Conservation (phyloP, 2,113 vertebrate species). For the Scomber japonicus region DNA sequence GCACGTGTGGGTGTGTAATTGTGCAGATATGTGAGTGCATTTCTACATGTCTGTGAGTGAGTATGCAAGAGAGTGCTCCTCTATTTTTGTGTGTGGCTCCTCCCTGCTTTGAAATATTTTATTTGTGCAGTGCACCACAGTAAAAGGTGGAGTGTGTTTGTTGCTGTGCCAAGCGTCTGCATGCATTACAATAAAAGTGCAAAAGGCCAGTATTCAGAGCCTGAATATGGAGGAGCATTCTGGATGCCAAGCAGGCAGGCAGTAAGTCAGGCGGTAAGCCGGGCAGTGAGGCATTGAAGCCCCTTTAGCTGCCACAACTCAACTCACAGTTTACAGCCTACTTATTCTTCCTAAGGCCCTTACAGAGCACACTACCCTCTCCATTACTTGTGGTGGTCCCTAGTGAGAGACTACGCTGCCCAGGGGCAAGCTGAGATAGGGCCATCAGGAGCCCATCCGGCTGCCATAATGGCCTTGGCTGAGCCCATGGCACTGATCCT, state of each 20-base stretch:
- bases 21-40: conserved; percentile 66
- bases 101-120: conserved; percentile 71
- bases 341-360: conserved; percentile 80
- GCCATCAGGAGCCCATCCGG: conserved; percentile 76
- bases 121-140: conserved; percentile 68
- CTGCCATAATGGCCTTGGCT: conserved; percentile 77
- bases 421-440: conserved; percentile 72
- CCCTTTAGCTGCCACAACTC: conserved; percentile 78
- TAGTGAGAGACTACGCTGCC: conserved; percentile 71
- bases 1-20: conserved; percentile 43
- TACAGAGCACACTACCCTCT: conserved; percentile 72
- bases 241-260: conserved; percentile 74
- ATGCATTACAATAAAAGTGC: conserved; percentile 78
- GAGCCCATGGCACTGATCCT: conserved; percentile 75
- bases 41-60: conserved; percentile 56
- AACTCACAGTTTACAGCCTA: conserved; percentile 79
- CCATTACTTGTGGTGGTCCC: conserved; percentile 80
- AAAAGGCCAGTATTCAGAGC: conserved; percentile 73
- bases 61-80: conserved; percentile 65
- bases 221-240: conserved; percentile 73
- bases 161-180: conserved; percentile 73
- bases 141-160: conserved; percentile 71
- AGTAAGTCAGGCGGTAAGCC: conserved; percentile 77
- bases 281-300: conserved; percentile 75
- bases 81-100: conserved; percentile 69